Evolutionary conservation across 2,797 vertebrate species (phyloP), one percentile per base, ranked within the genome.

Genomic region (Aeoliscus strigatus): DNA sequence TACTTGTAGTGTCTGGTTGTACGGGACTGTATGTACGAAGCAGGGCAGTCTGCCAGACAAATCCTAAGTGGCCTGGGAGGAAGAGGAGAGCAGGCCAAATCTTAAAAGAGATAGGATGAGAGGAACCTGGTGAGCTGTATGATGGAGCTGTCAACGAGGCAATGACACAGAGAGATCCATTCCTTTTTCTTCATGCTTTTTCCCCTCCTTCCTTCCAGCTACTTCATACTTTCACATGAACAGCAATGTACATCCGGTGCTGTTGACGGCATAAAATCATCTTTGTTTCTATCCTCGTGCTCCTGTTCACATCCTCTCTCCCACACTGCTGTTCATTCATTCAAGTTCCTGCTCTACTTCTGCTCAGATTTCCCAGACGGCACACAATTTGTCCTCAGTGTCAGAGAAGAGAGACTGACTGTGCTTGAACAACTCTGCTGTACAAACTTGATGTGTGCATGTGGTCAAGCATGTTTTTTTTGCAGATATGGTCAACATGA

Each of bases 31-130:
- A 9, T 31, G 14, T 41, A 10, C 14, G 12, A 34, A 51, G 40
- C 36, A 30, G 25, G 63, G 62, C 46, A 53, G 45, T 27, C 21
- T 71, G 63, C 67, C 65, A 71, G 57, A 28, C 44, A 47, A 59
- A 36, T 61, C 61, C 57, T 47, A 44, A 66, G 61, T 66, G 73
- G 60, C 42, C 38, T 50, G 41, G 46, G 59, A 75, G 49, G 49
- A 59, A 24, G 57, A 50, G 50, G 27, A 32, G 53, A 67, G 41
- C 14, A 32, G 56, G 52, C 61, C 45, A 53, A 51, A 49, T 55
- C 37, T 58, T 57, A 47, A 40, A 64, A 58, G 44, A 50, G 43
- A 23, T 21, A 43, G 41, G 45, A 62, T 26, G 45, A 43, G 57
- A 51, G 28, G 46, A 62, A 45, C 43, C 53, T 37, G 39, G 61